Base-by-base conservation (phyloP, 2,113 vertebrate species). In the Apeltes quadracus region DNA sequence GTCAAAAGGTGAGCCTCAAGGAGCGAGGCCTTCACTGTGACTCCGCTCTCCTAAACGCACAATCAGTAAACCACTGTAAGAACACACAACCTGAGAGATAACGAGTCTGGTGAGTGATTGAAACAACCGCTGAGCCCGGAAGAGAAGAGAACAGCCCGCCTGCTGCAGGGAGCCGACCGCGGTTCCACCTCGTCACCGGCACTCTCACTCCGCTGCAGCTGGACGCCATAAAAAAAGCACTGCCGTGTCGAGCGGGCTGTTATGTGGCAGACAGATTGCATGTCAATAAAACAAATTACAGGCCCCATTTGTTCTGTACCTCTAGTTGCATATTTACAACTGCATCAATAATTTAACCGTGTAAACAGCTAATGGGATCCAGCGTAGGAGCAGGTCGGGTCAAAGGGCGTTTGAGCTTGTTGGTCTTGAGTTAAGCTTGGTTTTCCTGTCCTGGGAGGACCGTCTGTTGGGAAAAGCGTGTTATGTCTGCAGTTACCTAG, bases 1-100 rank as follows among this genome's bases (percentile, higher is more conserved):
- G 81, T 85, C 73, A 88, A 92, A n/a, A 86, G 83, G 81, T 90
- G 79, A 84, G 56, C 34, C 56, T 53, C 20, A 54, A 58, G 79
- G 69, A 58, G 71, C 65, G 74, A 82, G 67, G 64, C 55, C 32
- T 51, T 70, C 70, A 39, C 58, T 44, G 54, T 54, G 75, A 69
- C 73, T 75, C 23, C n/a, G n/a, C n/a, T n/a, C n/a, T n/a, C n/a
- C n/a, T n/a, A 46, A 76, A 39, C 25, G 8, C 7, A n/a, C 15
- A 68, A 22, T 34, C 11, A 4, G 16, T 29, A 14, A 67, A 78
- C 48, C 23, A 43, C 5, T 3, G 20, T 36, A 71, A 83, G 76
- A 44, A 62, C 64, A n/a, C 20, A 66, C 65, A 18, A 16, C 67
- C 71, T 38, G 39, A 62, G 56, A 74, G 36, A 82, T 29, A 72